Percentiles rank a stretch among this genome's conserved stretches.
Evolutionary conservation across 2,888 invertebrate species (phyloP).

Genomic region (Cybosia mesomella): DNA sequence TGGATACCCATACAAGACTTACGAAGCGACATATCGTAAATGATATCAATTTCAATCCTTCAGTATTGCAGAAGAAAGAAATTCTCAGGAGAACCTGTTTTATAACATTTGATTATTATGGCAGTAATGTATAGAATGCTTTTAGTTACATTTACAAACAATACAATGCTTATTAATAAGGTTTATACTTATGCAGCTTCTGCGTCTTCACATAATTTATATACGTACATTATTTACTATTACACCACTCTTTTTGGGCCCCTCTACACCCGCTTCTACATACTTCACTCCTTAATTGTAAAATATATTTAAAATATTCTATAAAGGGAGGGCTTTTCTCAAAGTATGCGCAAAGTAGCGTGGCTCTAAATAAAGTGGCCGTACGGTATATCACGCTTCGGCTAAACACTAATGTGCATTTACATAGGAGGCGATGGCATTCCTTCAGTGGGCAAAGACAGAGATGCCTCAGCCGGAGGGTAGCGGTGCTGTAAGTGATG

Average conservation of each 20-base stretch:
- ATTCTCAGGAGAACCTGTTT: background rate
- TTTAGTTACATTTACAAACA: slow-evolving; percentile 33
- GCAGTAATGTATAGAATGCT: slow-evolving; percentile 34
- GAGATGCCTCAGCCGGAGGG: slow-evolving; percentile 78
- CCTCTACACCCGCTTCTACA: background rate
- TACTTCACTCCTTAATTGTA: background rate
- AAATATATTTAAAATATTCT: background rate
- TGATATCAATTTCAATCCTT: background rate
- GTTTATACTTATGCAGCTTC: slow-evolving; percentile 40
- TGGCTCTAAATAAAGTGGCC: slow-evolving; percentile 22
- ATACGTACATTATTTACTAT: slow-evolving; percentile 14
- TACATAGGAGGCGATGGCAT: slow-evolving; percentile 84
- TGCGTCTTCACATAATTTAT: slow-evolving; percentile 33
- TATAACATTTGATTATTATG: slow-evolving; percentile 1
- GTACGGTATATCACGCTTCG: slow-evolving; percentile 65
- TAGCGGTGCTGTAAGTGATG: slow-evolving; percentile 84
- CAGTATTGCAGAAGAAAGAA: background rate
- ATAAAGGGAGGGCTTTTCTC: background rate
- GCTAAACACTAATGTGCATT: slow-evolving; percentile 74
- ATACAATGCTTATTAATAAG: slow-evolving; percentile 42
- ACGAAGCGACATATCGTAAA: slow-evolving; percentile 9
- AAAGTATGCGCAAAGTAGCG: background rate
- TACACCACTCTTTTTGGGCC: slow-evolving; percentile 20
- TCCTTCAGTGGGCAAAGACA: slow-evolving; percentile 79
- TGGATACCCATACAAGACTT: slow-evolving; percentile 5